Evolutionary conservation across 2,888 invertebrate species (phyloP).

Genomic region (Polyploca ridens): DNA sequence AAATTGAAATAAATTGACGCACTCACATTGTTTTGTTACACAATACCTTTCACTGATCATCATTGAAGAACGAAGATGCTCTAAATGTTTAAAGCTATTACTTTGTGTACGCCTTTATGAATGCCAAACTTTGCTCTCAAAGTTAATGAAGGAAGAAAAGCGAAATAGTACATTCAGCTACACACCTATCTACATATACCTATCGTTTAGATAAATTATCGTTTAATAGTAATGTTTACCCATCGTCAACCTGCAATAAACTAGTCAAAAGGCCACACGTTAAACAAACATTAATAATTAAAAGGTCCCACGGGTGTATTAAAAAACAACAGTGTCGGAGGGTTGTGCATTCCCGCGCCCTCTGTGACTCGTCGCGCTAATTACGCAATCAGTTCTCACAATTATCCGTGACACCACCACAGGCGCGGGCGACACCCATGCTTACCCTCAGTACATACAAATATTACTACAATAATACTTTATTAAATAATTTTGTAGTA

Average conservation of each 20-base stretch:
- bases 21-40: conserved; percentile 65
- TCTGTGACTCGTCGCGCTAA: conserved; percentile 75
- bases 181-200: too few species aligned
- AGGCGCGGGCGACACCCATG: conserved; percentile 30
- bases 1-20: conserved; percentile 84
- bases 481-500: not conserved
- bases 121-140: not conserved
- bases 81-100: conserved; percentile 25
- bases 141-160: not conserved
- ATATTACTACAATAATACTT: too few species aligned
- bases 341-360: conserved; percentile 77
- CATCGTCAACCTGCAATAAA: conserved; percentile 20
- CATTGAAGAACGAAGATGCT: conserved; percentile 40
- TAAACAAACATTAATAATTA: conserved; percentile 66
- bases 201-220: not conserved
- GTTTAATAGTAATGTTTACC: not conserved
- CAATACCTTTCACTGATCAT: conserved; percentile 59
- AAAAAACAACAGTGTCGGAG: conserved; percentile 55
- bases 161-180: too few species aligned
- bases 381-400: conserved; percentile 83
- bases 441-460: conserved; percentile 21
- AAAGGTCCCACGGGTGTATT: conserved; percentile 76
- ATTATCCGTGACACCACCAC: conserved; percentile 63
- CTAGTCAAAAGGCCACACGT: conserved; percentile 32
- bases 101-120: not conserved